Conservation (phyloP, 2,797 vertebrate genomes). For the Coracias cyanogaster region DNA sequence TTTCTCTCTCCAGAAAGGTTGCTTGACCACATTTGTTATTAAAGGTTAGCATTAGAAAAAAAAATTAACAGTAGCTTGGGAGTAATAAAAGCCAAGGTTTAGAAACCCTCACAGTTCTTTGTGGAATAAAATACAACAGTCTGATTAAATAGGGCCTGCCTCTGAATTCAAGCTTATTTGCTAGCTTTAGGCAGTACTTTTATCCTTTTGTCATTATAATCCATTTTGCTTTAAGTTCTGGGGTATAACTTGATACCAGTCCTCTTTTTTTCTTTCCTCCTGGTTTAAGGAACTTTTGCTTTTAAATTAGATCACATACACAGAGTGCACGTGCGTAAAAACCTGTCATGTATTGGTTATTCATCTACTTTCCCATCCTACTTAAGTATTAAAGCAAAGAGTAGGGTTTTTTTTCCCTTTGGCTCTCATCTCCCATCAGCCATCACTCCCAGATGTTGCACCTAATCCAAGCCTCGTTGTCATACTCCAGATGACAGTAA, state of each 20-base stretch:
- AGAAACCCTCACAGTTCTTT: not conserved
- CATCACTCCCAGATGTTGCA: not conserved
- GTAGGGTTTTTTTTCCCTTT: not conserved
- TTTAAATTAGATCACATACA: not conserved
- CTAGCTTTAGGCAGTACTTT: not conserved
- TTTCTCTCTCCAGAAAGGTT: not conserved
- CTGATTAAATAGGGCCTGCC: not conserved
- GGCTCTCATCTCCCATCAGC: not conserved
- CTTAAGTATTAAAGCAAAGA: not conserved
- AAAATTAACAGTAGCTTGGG: not conserved
- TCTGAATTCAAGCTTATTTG: not conserved
- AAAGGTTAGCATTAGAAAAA: not conserved
- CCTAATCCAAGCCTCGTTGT: not conserved
- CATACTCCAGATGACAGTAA: rapidly evolving
- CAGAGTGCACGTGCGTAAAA: rapidly evolving
- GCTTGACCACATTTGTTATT: not conserved
- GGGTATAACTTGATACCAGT: not conserved
- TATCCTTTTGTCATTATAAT: not conserved
- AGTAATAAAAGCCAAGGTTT: not conserved
- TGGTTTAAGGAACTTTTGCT: not conserved
- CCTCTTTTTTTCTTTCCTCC: not conserved
- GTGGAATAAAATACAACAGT: not conserved
- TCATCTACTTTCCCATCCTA: not conserved
- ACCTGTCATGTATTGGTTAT: not conserved
- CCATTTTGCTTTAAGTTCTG: not conserved